Evolutionary conservation across 2,113 vertebrate genomes (phyloP).

Genomic region (Lycocorax pyrrhopterus): DNA sequence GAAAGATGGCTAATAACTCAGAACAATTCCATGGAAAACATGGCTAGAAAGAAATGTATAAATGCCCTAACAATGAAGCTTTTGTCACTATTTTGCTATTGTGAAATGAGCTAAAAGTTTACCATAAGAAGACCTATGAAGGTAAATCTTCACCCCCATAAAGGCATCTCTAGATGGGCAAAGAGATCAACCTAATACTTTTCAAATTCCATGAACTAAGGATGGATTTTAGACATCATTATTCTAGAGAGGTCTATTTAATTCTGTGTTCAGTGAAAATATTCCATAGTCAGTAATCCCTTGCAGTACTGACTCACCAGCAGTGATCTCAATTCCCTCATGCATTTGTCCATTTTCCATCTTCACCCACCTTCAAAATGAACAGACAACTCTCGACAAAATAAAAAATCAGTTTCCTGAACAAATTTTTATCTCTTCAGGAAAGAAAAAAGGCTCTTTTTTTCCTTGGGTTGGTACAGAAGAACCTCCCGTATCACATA

Average conservation of each 20-base stretch:
- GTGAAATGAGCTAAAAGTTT: neutral
- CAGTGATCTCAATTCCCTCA: neutral
- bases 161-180: neutral
- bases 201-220: neutral
- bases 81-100: neutral
- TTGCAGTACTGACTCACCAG: neutral
- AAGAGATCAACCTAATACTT: neutral
- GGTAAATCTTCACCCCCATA: neutral
- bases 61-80: neutral
- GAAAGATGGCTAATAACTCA: slow-evolving; percentile 14
- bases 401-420: neutral
- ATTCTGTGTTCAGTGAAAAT: slow-evolving; percentile 10
- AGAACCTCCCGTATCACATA: neutral
- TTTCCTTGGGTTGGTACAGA: neutral
- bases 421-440: neutral
- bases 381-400: neutral
- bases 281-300: neutral
- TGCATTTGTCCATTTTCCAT: neutral
- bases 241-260: neutral
- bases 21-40: neutral
- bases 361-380: neutral
- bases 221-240: neutral
- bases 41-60: neutral
- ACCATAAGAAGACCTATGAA: neutral
- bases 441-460: neutral